Percentiles rank a stretch among this genome's conserved stretches.
Evolutionary conservation across 2,888 invertebrate genomes (phyloP).

Genomic region (Podabrus alpinus): DNA sequence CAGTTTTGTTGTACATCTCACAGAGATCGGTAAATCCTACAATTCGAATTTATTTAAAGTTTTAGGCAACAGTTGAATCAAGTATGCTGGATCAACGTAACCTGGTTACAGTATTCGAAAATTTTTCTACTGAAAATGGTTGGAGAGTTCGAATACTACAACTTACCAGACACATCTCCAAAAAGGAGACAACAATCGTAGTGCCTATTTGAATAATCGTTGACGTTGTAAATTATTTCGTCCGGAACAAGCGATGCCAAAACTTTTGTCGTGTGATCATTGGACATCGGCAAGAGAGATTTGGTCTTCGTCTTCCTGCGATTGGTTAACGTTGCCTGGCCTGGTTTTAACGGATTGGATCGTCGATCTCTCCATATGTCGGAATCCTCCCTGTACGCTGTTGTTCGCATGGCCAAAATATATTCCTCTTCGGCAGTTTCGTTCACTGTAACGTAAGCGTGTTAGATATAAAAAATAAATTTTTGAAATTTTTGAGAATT

Average conservation of each 20-base stretch:
- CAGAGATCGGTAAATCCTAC: conserved; percentile 68
- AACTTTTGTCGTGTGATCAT: conserved; percentile 56
- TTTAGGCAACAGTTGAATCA: not conserved
- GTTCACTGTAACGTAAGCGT: conserved; percentile 30
- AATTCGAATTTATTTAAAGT: not conserved
- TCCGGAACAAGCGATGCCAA: conserved; percentile 69
- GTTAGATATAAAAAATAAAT: not conserved
- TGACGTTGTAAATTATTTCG: conserved; percentile 64
- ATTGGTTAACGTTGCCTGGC: not conserved
- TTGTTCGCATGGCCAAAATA: conserved; percentile 41
- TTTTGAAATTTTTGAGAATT: too few relatives aligned
- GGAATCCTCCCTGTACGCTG: conserved; percentile 19
- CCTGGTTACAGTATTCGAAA: not conserved
- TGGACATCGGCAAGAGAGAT: conserved; percentile 15
- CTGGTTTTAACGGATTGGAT: conserved; percentile 3
- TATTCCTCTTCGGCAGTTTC: conserved; percentile 39
- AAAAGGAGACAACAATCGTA: conserved; percentile 66
- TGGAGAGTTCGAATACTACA: not conserved
- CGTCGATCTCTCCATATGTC: conserved; percentile 29
- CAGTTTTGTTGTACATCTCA: conserved; percentile 67
- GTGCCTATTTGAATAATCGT: conserved; percentile 58
- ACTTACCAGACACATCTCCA: conserved; percentile 66
- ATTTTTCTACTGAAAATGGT: not conserved
- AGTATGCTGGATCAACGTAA: not conserved
- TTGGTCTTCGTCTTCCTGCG: conserved; percentile 9